A percentile compares a stretch with the other conserved stretches of the same genome.
phyloP scores from a whole-genome alignment of 2,113 vertebrate genomes.

The Rhodinocichla rosea region DNA sequence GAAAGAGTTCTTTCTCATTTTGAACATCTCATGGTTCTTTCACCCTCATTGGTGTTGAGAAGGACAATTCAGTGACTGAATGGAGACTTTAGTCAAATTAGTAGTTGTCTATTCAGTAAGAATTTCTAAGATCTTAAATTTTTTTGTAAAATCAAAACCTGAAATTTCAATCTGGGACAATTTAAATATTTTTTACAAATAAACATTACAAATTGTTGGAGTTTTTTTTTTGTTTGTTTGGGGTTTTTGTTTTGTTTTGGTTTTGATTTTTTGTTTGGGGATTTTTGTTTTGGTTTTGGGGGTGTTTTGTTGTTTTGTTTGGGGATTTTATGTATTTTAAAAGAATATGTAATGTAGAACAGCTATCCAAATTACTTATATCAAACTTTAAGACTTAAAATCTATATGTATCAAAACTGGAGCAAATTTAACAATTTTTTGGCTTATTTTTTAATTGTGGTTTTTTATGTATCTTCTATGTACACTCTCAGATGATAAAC shows the following conservation, averaged over 20 bases:
- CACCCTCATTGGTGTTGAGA: neutral
- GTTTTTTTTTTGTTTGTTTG: neutral
- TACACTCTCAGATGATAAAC: neutral
- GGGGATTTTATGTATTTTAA: neutral
- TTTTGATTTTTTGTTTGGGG: no score
- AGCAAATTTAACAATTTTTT: neutral
- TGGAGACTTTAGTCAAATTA: neutral
- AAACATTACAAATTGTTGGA: neutral
- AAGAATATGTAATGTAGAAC: neutral
- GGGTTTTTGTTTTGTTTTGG: neutral
- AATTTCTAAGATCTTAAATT: neutral
- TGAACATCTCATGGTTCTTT: neutral
- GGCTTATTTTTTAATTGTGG: fast-evolving
- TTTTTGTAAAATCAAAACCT: neutral
- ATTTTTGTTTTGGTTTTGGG: neutral
- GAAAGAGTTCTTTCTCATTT: neutral
- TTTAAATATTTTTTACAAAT: neutral
- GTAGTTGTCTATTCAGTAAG: neutral
- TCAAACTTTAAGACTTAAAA: neutral
- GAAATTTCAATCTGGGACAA: neutral
- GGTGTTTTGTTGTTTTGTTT: no score
- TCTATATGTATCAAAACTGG: neutral
- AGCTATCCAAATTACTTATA: neutral
- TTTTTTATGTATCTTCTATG: neutral
- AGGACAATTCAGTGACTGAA: neutral